Evolutionary conservation across 2,888 invertebrate species (phyloP).

Genomic region (Sarcophaga carnaria): DNA sequence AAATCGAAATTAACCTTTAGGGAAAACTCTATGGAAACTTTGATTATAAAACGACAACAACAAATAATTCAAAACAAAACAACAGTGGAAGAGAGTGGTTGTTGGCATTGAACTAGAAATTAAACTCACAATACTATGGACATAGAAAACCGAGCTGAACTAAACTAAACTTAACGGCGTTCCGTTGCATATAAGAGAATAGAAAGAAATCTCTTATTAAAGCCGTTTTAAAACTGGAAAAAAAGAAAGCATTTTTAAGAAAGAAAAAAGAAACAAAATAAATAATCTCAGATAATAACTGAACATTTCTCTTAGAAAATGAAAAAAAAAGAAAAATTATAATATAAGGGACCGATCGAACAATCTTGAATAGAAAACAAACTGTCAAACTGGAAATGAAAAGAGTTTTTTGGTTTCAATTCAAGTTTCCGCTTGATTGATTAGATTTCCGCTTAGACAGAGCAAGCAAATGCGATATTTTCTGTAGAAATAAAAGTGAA

Average conservation of each 20-base stretch:
- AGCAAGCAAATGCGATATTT: not conserved
- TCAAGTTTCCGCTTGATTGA: conserved; percentile 58
- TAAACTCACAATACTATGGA: conserved; percentile 20
- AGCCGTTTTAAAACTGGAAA: conserved; percentile 8
- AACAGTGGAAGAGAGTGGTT: too few relatives aligned
- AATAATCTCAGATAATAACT: conserved; percentile 42
- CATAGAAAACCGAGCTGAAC: not conserved
- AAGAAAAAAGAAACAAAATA: conserved; percentile 52
- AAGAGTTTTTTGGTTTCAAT: not conserved
- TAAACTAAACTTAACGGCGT: not conserved
- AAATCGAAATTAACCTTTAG: conserved; percentile 58
- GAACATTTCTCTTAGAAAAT: conserved; percentile 11
- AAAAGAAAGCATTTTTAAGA: not conserved
- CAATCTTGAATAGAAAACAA: too few relatives aligned
- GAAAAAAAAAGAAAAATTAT: not conserved
- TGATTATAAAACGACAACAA: too few relatives aligned
- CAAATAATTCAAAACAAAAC: too few relatives aligned
- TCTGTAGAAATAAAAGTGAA: too few relatives aligned
- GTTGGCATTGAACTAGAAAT: conserved; percentile 62
- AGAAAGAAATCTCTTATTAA: conserved; percentile 27
- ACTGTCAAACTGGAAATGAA: not conserved
- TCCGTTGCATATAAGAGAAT: not conserved
- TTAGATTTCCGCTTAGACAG: conserved; percentile 46
- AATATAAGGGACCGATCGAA: not conserved
- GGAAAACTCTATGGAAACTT: conserved; percentile 25